Evolutionary conservation across 2,797 vertebrate genomes (phyloP), one percentile per base, ranked within the genome.

Genomic region (Scyliorhinus canicula): DNA sequence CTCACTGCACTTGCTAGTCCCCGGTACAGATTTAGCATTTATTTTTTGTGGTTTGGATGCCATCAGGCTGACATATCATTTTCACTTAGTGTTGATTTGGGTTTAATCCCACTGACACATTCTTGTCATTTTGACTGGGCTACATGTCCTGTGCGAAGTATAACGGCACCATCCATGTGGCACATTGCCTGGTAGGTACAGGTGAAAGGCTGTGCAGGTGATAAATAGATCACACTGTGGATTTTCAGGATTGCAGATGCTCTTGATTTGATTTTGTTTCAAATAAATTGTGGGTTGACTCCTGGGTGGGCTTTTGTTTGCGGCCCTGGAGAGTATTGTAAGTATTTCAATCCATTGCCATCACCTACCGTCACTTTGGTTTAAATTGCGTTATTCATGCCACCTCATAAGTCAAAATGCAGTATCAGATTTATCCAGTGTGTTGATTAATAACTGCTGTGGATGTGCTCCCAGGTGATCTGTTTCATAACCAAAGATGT

Each of bases 181-280:
- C 93, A 74, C 52, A 74, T 74, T 94, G 47, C 71, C 28, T 52
- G 16, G 14, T 35, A 69, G 47, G 31, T 74, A 47, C 44, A 52
- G 47, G 35, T 94, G 71, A 94, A 74, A 71, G 44, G 50, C 63
- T 93, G 74, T 94, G 67, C 69, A n/a, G 93, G 93, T 94, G 65
- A 94, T 74, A 94, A 94, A 94, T 47, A 94, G 67, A 94, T 94
- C 93, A 71, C 47, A 16, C 93, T 94, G 65, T 69, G 67, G 63
- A 94, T 74, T 94, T 52, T 94, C 67, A 74, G 47, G 69, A 52
- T 52, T 74, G 67, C 93, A 74, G 93, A 74, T 94, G 93, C 67
- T 94, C 93, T 52, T 74, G 69, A 74, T 94, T 74, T 94, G 47
- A 74, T 94, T 94, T 94, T 86, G 50, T 94, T n/a, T 94, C 93